phyloP scores from a whole-genome alignment of 2,888 invertebrate species.

The Drosophila antonietae region DNA sequence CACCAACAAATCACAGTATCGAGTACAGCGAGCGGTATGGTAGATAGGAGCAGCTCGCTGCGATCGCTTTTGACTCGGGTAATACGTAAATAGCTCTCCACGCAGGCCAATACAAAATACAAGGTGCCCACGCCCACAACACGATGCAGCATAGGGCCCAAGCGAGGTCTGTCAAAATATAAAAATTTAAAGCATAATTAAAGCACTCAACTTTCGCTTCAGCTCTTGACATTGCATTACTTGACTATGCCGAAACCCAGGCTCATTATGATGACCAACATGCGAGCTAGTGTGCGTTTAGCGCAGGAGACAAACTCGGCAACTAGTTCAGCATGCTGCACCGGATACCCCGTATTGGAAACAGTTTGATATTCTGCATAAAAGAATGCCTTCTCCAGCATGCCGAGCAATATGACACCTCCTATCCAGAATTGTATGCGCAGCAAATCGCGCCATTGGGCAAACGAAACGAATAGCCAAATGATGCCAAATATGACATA shows the following conservation, averaged over 20 bases:
- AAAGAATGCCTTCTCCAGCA: constrained; percentile 95
- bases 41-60: constrained; percentile 89
- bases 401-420: constrained; percentile 93
- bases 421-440: constrained; percentile 98
- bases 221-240: constrained; percentile 83
- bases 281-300: constrained; percentile 95
- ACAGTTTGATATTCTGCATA: constrained; percentile 94
- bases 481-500: constrained; percentile 92
- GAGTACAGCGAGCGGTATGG: constrained; percentile 93
- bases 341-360: constrained; percentile 88
- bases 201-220: no score
- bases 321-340: constrained; percentile 90
- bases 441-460: constrained; percentile 95
- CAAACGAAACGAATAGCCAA: constrained; percentile 93
- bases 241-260: constrained; percentile 98
- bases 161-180: constrained; percentile 88
- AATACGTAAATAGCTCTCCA: constrained; percentile 93
- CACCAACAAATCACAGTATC: constrained; percentile 97
- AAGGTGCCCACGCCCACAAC: constrained; percentile 93
- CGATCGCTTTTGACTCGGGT: constrained; percentile 87
- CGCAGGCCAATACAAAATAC: constrained; percentile 93
- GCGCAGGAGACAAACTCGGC: constrained; percentile 97
- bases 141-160: constrained; percentile 94
- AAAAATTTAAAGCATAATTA: not conserved
- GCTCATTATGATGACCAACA: constrained; percentile 97